These are phyloP conservation scores for Bombus pascuorum DNA, from an alignment of 1,140 invertebrate species.

Conservation along the genomic window DNA sequence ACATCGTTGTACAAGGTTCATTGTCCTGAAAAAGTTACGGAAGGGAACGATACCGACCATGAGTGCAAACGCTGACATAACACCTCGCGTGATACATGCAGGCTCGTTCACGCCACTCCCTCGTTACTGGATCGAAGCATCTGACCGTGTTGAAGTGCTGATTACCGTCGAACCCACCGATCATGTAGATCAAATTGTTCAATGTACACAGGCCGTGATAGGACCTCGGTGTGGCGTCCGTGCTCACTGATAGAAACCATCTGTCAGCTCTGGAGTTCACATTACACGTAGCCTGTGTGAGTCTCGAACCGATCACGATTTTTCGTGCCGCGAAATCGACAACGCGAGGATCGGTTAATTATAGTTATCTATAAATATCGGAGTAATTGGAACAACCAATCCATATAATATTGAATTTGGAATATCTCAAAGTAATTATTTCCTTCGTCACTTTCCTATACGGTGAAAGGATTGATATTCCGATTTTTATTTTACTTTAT, in stretches of 20 bases:
- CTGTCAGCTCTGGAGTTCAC: constrained; percentile 82
- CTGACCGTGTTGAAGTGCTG: constrained; percentile 88
- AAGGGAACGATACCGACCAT: constrained; percentile 78
- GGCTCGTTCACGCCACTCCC: constrained; percentile 86
- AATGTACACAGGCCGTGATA: constrained; percentile 89
- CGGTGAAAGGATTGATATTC: no score
- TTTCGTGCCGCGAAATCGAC: neutral
- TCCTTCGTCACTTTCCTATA: no score
- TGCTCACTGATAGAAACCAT: constrained; percentile 86
- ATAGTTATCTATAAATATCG: neutral
- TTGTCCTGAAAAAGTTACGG: neutral
- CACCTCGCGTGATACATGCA: constrained; percentile 90
- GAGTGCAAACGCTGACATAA: constrained; percentile 89
- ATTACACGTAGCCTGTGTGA: constrained; percentile 45
- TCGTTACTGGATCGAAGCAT: constrained; percentile 86
- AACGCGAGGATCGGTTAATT: no score
- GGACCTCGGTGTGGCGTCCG: constrained; percentile 86
- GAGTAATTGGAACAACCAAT: no score
- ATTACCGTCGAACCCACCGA: constrained; percentile 90
- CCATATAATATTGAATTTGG: no score
- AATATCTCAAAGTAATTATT: no score
- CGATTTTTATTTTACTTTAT: no score
- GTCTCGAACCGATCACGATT: constrained; percentile 3
- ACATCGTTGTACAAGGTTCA: neutral
- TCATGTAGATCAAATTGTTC: constrained; percentile 88